phyloP scores from a whole-genome alignment of 1,140 invertebrate genomes.

The Drosophila micromelanica region DNA sequence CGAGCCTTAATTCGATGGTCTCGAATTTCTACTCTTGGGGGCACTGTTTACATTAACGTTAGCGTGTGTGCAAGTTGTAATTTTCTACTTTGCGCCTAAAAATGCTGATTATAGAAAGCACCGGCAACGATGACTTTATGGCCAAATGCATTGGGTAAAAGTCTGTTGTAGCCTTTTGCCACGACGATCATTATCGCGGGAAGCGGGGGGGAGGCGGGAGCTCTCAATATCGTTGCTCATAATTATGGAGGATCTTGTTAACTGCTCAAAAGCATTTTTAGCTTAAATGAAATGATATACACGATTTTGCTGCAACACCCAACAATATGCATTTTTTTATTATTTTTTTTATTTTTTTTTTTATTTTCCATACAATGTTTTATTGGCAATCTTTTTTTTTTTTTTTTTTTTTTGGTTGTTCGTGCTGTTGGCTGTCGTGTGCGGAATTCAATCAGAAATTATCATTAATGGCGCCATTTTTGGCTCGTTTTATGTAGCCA shows the following conservation, averaged over 20 bases:
- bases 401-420: slow-evolving; percentile 13
- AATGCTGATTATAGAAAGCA: slow-evolving; percentile 41
- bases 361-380: slow-evolving; percentile 14
- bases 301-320: slow-evolving; percentile 14
- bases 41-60: slow-evolving; percentile 62
- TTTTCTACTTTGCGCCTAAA: slow-evolving; percentile 80
- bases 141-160: slow-evolving; percentile 9
- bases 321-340: slow-evolving; percentile 27
- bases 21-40: background rate
- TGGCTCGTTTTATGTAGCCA: too few species aligned
- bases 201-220: background rate
- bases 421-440: slow-evolving; percentile 39
- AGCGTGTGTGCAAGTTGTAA: slow-evolving; percentile 75
- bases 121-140: slow-evolving; percentile 17
- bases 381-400: too few species aligned
- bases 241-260: slow-evolving; percentile 54
- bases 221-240: slow-evolving; percentile 21
- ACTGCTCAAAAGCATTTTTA: slow-evolving; percentile 53
- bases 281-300: slow-evolving; percentile 36
- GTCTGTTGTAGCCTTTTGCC: background rate
- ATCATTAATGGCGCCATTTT: slow-evolving; percentile 51
- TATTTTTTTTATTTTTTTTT: too few species aligned
- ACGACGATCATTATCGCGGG: slow-evolving; percentile 32
- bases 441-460: slow-evolving; percentile 42
- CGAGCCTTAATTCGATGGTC: background rate